A percentile compares a stretch with the other conserved stretches of the same genome.
These are phyloP conservation scores for Drosophila imparisetae DNA, from an alignment of 2,888 invertebrate species.

Conservation along the genomic window DNA sequence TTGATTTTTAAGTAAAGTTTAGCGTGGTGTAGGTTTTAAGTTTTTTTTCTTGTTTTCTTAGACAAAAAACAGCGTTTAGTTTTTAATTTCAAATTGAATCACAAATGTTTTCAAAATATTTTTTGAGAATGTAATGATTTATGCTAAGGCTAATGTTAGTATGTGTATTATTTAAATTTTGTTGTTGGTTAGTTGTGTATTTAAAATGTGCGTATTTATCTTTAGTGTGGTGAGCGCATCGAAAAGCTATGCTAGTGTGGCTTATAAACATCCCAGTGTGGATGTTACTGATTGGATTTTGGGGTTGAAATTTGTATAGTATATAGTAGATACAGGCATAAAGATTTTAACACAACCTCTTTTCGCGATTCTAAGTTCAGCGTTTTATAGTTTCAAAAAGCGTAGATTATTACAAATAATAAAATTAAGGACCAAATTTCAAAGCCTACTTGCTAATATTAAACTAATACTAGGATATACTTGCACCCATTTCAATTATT, in stretches of 20 bases:
- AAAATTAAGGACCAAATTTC: conserved; percentile 24
- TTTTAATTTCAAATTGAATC: conserved; percentile 75
- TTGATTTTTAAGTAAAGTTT: conserved; percentile 30
- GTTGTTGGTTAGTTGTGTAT: conserved; percentile 41
- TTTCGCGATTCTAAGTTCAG: conserved; percentile 63
- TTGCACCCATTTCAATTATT: conserved; percentile 13
- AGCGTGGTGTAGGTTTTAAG: conserved; percentile 5
- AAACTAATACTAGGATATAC: conserved; percentile 43
- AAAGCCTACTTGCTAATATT: conserved; percentile 45
- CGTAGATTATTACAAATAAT: conserved; percentile 38
- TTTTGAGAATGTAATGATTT: conserved; percentile 48
- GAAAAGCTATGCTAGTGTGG: conserved; percentile 51
- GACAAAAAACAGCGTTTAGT: conserved; percentile 58
- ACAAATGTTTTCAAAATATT: conserved; percentile 71
- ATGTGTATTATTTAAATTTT: conserved; percentile 25
- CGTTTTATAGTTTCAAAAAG: conserved; percentile 42
- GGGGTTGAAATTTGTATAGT: conserved; percentile 38
- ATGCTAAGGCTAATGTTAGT: conserved; percentile 64
- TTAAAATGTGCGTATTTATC: conserved; percentile 53
- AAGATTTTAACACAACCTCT: conserved; percentile 72
- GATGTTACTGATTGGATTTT: conserved; percentile 33
- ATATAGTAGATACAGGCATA: conserved; percentile 63
- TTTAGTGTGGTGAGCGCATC: conserved; percentile 29
- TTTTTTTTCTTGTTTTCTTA: conserved; percentile 22
- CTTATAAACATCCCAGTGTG: conserved; percentile 40